Base-by-base conservation (phyloP, 2,797 vertebrate genomes). In the Sarcoramphus papa region DNA sequence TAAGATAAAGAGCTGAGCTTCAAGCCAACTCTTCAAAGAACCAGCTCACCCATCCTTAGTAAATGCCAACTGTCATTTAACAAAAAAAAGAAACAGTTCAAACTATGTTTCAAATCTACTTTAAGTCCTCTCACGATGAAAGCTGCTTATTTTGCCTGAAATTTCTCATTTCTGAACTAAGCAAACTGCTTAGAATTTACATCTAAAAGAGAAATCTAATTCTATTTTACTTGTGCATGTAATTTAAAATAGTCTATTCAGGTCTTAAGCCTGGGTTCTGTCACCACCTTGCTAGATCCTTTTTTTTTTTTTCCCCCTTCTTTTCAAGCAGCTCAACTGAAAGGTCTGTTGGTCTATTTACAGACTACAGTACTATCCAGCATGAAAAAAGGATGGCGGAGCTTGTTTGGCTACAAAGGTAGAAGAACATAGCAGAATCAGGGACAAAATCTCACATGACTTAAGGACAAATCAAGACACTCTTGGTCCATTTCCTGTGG, bases 11-110 rank as follows among this genome's bases (percentile, higher is more conserved):
- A 95, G 76, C 88, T 69, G 41, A 90, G 74, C 54, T 96, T 94
- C 87, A 94, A 96, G 85, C n/a, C 81, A 96, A 19, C 74, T 94
- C 89, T 93, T 96, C 97, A 97, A 97, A 97, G 93, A 93, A 90
- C 7, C 48, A 91, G 63, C 59, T 96, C 73, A 85, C 85, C 95
- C 88, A 96, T 94, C 90, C 88, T 95, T 90, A 94, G 87, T 91
- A 97, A 96, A 94, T 50, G 91, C 54, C 82, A 93, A 91, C 91
- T 90, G 73, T 50, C 62, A 92, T 76, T 95, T 85, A 89, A 97
- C 63, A 90, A 92, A 86, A 88, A 95, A 94, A 82, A 7, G 17
- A 59, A 87, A n/a, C 43, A 79, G 79, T 92, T 90, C 90, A 97
- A 95, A 93, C 75, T 51, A 82, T 77, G 74, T 89, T 95, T 94